Percentiles rank a stretch among this genome's conserved stretches.
phyloP scores from a whole-genome alignment of 2,797 vertebrate genomes.

The Acrossocheilus wenchowensis region DNA sequence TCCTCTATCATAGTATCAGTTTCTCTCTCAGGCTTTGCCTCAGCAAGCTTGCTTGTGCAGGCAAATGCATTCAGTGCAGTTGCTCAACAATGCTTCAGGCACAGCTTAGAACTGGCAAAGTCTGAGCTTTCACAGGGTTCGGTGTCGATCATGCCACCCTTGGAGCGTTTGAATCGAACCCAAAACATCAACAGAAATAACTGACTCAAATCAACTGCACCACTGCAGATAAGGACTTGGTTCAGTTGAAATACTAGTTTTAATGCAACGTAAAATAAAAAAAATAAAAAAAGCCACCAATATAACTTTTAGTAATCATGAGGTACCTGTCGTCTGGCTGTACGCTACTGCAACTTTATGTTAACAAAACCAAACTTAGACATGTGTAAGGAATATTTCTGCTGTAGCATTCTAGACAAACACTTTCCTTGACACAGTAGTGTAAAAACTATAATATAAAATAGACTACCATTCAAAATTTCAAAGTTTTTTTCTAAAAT shows the following conservation, averaged over 20 bases:
- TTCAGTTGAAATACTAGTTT: background rate
- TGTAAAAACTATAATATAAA: background rate
- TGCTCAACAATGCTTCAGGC: conserved; percentile 54
- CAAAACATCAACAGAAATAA: conserved; percentile 39
- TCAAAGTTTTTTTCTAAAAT: background rate
- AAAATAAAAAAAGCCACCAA: background rate
- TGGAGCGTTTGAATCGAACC: conserved; percentile 2
- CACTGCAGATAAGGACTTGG: background rate
- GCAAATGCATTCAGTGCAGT: conserved; percentile 37
- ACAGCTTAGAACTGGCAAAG: conserved; percentile 23
- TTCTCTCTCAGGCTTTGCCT: conserved; percentile 49
- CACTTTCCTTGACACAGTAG: background rate
- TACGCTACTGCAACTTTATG: background rate
- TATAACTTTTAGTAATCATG: background rate
- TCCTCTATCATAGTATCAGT: conserved; percentile 43
- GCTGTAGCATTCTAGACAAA: background rate
- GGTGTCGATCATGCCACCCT: conserved; percentile 26
- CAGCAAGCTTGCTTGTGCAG: conserved; percentile 48
- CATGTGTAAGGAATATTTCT: background rate
- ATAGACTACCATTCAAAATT: no score
- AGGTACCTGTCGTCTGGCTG: background rate
- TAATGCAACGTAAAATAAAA: background rate
- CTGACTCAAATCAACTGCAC: conserved; percentile 6
- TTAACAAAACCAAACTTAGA: background rate
- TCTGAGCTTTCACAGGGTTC: conserved; percentile 22